Evolutionary conservation across 92 coral and sea anemone species (phyloP).

Genomic region (Scolanthus callimorphus): DNA sequence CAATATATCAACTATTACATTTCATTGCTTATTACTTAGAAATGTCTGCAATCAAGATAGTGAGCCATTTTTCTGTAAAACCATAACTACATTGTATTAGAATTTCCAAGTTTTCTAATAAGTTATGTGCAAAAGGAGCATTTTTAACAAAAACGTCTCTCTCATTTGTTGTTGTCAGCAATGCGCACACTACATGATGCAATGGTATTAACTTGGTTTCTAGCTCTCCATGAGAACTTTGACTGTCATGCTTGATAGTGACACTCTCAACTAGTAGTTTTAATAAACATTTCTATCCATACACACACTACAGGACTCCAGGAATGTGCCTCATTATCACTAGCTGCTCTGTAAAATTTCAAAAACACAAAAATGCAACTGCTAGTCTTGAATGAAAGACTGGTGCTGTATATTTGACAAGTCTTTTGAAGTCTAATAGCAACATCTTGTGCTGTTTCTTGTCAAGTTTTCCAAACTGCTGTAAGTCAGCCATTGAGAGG

Average conservation of each 20-base stretch:
- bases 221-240: background rate
- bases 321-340: background rate
- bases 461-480: conserved; percentile 21
- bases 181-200: conserved; percentile 47
- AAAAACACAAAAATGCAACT: conserved; percentile 42
- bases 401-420: conserved; percentile 26
- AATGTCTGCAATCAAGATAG: conserved; percentile 2
- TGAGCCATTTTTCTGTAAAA: conserved; percentile 36
- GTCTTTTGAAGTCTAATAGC: conserved; percentile 20
- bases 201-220: conserved; percentile 4
- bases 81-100: conserved; percentile 37
- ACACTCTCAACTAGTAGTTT: conserved; percentile 17
- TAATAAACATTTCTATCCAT: conserved; percentile 42
- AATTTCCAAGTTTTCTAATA: conserved; percentile 29
- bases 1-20: too few relatives aligned
- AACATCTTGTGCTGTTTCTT: conserved; percentile 20
- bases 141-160: conserved; percentile 11
- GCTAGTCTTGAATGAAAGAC: conserved; percentile 33
- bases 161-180: conserved; percentile 34
- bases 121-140: conserved; percentile 6
- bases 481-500: background rate
- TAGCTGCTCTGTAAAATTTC: conserved; percentile 15
- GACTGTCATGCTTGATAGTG: conserved; percentile 5
- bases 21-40: too few relatives aligned
- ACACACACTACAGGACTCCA: conserved; percentile 19